Evolutionary conservation across 2,888 invertebrate genomes (phyloP), one percentile per base, ranked within the genome.

Genomic region (Thecophora atra): DNA sequence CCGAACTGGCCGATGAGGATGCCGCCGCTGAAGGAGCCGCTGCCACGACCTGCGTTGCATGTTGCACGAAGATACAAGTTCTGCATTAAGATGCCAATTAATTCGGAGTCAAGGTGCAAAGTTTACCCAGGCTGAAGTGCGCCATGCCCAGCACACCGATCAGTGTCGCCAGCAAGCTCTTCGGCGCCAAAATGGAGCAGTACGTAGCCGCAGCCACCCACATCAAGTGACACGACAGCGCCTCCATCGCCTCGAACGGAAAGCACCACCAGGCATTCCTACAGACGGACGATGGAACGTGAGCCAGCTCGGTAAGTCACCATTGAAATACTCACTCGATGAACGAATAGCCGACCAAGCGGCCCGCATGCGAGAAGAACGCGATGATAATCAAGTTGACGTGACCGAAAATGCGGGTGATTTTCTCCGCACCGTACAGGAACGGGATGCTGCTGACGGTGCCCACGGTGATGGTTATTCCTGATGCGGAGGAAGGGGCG

Each of bases 181-280:
- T 92, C 0, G 96, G 96, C 1, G 95, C 94, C 78, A 96, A 86
- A 84, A 93, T 90, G 17, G 94, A 93, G 80, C 94, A 95, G 84
- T 96, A 95, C 0, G 95, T 94, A 7, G 95, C 94, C 1, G 95
- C 95, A 51, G 96, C 94, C 19, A 95, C 94, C 93, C 95, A 96
- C 94, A 96, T 94, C 77, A 96, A 87, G 81, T 95, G 94, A 28
- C 94, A 94, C 0, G 94, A 94, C 19, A 95, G 87, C 0, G 94
- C 93, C 86, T 95, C 95, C 90, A 95, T 91, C 0, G 94, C 94
- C 87, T 95, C 95, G 80, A 95, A 94, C 0, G 94, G 94, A 79
- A 95, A 94, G 81, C 94, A 94, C 94, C 94, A 94, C 94, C 94
- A 95, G 6, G 95, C 93, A 83, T 92, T 92, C 82, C 94, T 94